Evolutionary conservation across 2,888 invertebrate species (phyloP), one percentile per base, ranked within the genome.

Genomic region (Parnassius glacialis): DNA sequence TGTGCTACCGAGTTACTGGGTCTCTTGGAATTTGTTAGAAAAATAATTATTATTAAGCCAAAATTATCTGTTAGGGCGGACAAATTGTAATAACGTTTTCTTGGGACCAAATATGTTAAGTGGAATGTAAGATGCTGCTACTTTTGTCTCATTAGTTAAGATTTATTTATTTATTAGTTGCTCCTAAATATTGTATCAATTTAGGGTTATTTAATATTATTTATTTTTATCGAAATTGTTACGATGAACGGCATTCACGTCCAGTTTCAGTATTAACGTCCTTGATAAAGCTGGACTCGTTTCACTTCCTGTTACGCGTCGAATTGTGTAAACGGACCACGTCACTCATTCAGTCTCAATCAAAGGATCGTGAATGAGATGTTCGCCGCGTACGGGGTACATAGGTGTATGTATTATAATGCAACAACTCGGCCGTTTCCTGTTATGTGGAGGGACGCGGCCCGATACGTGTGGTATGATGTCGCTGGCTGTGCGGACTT

Each of bases 331-430:
- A 80, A 79, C 86, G 74, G 75, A 81, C 80, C 88, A 87, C 89
- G 90, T 89, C 89, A 88, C 83, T 87, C 89, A 87, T 88, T 89
- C 85, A 85, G 75, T 76, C 81, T 83, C 85, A 88, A 90, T 90
- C 88, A 85, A 89, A 89, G 87, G 85, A 87, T 84, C 76, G 76
- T 84, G 88, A 89, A 88, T 88, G 85, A 88, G 88, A 88, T 89
- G 87, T 87, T 88, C 86, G 82, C 83, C 76, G 78, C 80, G 74
- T 76, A 80, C 70, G 69, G 52, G 60, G 59, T 63, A 69, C 66
- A 65, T 77, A 67, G 68, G 65, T 73, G 72, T 70, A 71, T 73
- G 74, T 78, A 74, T 72, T 75, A 72, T 75, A 76, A 73, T 73
- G 73, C 74, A 74, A 73, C 73, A 78, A 75, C 78, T 76, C 68